phyloP scores from a whole-genome alignment of 2,797 vertebrate species.

The Eurystomus glaucurus region DNA sequence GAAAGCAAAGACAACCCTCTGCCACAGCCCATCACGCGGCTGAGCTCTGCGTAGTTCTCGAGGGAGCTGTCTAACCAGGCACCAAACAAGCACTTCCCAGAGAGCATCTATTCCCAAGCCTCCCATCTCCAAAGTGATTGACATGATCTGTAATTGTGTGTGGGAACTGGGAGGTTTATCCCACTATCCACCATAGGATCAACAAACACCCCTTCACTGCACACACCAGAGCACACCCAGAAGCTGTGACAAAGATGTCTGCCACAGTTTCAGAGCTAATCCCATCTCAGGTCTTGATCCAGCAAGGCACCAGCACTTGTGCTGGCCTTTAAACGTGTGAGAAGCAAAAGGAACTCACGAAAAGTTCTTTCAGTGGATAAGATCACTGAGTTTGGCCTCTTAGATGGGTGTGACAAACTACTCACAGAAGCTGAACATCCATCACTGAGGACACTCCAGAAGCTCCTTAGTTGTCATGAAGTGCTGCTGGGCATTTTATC shows the following conservation, averaged over 20 bases:
- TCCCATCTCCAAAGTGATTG: background rate
- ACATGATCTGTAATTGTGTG: fast-evolving
- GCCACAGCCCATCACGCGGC: background rate
- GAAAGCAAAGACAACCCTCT: background rate
- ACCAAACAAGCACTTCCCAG: background rate
- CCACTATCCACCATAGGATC: background rate
- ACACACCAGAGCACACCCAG: background rate
- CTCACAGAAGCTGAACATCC: background rate
- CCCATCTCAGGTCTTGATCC: background rate
- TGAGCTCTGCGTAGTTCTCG: background rate
- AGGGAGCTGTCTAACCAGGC: background rate
- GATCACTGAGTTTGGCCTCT: background rate
- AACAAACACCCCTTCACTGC: background rate
- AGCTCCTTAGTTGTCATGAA: background rate
- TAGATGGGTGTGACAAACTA: fast-evolving
- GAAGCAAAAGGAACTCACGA: background rate
- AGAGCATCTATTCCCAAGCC: background rate
- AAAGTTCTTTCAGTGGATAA: background rate
- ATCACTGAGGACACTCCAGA: background rate
- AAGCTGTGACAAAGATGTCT: background rate
- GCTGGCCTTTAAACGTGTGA: background rate
- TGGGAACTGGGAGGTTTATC: background rate
- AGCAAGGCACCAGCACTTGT: background rate
- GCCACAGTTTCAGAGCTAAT: background rate
- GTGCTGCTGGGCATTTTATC: background rate